Conservation (phyloP, 2,113 vertebrate genomes). For the Eudyptes chrysolophus region DNA sequence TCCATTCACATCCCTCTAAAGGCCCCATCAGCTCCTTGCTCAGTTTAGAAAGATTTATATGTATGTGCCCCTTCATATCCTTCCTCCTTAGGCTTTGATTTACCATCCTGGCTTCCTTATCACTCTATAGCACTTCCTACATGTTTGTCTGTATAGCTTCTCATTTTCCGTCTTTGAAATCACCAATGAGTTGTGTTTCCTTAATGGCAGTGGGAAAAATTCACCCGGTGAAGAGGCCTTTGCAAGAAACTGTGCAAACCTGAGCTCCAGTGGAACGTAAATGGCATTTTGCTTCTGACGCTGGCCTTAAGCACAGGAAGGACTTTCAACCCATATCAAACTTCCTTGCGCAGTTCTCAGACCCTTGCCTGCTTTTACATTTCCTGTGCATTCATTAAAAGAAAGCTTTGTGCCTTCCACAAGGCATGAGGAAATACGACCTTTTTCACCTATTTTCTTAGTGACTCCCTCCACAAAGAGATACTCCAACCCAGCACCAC, state of each 20-base stretch:
- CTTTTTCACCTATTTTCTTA: neutral
- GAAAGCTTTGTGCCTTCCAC: neutral
- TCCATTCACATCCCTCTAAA: slow-evolving; percentile 8
- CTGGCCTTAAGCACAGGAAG: slow-evolving; percentile 24
- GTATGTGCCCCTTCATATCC: neutral
- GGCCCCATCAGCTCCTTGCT: neutral
- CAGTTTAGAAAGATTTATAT: slow-evolving; percentile 37
- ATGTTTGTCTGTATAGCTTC: neutral
- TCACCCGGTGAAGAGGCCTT: neutral
- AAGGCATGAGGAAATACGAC: neutral
- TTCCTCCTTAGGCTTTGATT: slow-evolving; percentile 54
- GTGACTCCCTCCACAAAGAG: neutral
- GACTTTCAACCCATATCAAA: neutral
- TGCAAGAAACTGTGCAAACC: neutral
- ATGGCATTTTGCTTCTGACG: neutral
- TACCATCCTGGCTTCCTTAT: slow-evolving; percentile 52
- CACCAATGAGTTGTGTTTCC: slow-evolving; percentile 9
- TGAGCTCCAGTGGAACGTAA: neutral
- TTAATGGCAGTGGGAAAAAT: neutral
- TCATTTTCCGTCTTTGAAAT: neutral
- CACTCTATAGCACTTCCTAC: slow-evolving; percentile 29
- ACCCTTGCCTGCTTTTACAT: neutral
- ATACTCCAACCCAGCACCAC: neutral
- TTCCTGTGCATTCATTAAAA: slow-evolving; percentile 29
- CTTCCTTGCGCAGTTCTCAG: neutral